Conservation (phyloP, 2,113 vertebrate genomes). For the Cariama cristata region DNA sequence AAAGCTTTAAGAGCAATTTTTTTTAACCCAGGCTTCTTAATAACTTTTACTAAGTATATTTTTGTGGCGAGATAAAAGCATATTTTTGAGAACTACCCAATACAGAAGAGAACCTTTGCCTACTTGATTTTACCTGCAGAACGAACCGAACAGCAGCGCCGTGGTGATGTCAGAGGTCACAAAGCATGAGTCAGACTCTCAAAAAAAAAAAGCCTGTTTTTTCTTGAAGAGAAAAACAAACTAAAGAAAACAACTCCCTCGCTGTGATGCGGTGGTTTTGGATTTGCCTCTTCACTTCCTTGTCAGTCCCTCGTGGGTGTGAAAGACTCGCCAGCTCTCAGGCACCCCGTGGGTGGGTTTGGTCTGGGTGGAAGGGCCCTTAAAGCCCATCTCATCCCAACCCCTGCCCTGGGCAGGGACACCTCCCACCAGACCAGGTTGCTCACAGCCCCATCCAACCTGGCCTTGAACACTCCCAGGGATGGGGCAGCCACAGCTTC, state of each 20-base stretch:
- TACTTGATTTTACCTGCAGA: background rate
- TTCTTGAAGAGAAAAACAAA: background rate
- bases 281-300: background rate
- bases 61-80: slow-evolving; percentile 46
- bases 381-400: too few species aligned
- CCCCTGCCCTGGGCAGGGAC: too few species aligned
- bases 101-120: background rate
- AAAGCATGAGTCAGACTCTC: background rate
- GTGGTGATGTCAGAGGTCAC: background rate
- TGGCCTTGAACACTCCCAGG: too few species aligned
- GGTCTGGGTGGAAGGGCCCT: too few species aligned
- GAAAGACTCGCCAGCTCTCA: background rate
- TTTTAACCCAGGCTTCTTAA: background rate
- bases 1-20: background rate
- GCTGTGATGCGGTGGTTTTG: fast-evolving
- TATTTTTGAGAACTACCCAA: background rate
- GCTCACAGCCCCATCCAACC: too few species aligned
- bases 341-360: background rate
- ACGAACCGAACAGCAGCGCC: background rate
- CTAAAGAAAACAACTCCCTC: background rate
- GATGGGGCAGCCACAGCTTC: too few species aligned
- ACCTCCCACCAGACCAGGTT: too few species aligned
- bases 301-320: fast-evolving
- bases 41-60: background rate
- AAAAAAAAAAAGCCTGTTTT: background rate